A percentile compares a stretch with the other conserved stretches of the same genome.
Evolutionary conservation across 2,113 vertebrate genomes (phyloP).

Genomic region (Rhadina sibilatrix): DNA sequence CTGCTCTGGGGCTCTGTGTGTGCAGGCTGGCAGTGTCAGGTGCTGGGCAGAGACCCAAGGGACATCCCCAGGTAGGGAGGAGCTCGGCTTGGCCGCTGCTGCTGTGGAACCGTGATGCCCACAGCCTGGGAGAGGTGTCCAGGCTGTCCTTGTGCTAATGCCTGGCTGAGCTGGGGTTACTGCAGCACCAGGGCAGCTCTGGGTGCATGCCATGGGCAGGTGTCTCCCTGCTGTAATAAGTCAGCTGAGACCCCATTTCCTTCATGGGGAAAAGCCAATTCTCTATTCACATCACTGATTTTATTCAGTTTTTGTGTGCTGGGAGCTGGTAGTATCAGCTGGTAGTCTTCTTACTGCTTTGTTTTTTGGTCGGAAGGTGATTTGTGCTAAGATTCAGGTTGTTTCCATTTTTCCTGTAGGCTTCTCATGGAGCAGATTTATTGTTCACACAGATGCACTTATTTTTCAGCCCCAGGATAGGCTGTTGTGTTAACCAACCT

Average conservation of each 20-base stretch:
- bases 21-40: neutral
- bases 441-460: neutral
- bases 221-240: neutral
- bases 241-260: neutral
- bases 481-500: neutral
- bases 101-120: accelerated
- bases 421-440: neutral
- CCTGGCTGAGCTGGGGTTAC: neutral
- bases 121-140: neutral
- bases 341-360: neutral
- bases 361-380: neutral
- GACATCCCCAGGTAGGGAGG: neutral
- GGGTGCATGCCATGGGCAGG: neutral
- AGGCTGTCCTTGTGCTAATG: neutral
- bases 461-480: neutral
- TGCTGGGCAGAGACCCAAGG: no score
- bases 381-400: neutral
- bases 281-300: neutral
- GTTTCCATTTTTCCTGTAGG: neutral
- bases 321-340: neutral
- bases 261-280: neutral
- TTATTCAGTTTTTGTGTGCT: no score
- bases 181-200: neutral
- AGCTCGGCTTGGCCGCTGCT: neutral
- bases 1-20: neutral